Evolutionary conservation across 2,888 invertebrate species (phyloP).

Genomic region (Julus scanicus): DNA sequence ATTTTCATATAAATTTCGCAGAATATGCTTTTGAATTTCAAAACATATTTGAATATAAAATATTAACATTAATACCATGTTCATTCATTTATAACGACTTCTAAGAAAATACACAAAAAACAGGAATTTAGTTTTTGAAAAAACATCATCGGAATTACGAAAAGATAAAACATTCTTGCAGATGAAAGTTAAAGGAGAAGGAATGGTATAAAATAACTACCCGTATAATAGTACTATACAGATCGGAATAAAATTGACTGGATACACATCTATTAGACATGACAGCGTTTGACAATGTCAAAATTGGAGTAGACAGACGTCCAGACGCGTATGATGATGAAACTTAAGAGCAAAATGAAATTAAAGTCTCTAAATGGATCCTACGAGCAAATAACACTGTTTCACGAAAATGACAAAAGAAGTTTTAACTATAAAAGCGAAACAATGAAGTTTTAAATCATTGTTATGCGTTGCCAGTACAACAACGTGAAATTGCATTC

Average conservation of each 20-base stretch:
- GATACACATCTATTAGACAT: background rate
- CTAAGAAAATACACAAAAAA: too few relatives aligned
- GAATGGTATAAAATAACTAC: background rate
- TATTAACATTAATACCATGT: too few relatives aligned
- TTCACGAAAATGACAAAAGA: background rate
- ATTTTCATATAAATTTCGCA: too few relatives aligned
- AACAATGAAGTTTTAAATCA: background rate
- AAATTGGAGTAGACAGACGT: background rate
- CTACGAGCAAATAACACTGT: background rate
- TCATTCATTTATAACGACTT: too few relatives aligned
- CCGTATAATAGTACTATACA: background rate
- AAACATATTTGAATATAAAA: too few relatives aligned
- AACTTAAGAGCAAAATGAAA: background rate
- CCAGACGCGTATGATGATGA: background rate
- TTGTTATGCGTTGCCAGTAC: background rate
- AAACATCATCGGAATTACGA: too few relatives aligned
- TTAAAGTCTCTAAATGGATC: background rate
- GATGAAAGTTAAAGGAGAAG: background rate
- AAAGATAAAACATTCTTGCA: background rate
- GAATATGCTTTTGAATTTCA: too few relatives aligned
- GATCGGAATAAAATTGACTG: background rate
- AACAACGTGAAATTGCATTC: too few relatives aligned
- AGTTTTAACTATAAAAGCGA: background rate
- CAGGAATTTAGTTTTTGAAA: too few relatives aligned
- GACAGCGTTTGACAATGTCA: background rate